Conservation (phyloP, 2,797 vertebrate genomes). For the Malurus splendens region DNA sequence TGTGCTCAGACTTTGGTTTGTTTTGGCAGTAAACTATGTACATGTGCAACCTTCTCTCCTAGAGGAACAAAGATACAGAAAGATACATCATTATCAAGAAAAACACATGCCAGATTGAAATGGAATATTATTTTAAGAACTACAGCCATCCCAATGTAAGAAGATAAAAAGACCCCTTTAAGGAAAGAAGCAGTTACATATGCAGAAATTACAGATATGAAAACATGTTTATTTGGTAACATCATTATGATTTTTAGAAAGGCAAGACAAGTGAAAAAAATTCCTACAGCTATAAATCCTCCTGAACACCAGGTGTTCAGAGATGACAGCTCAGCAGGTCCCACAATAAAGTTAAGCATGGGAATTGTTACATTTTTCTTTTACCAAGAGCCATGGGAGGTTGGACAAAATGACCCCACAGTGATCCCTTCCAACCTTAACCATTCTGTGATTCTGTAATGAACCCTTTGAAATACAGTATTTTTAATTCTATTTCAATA, state of each 20-base stretch:
- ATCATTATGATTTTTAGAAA: background rate
- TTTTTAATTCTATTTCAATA: background rate
- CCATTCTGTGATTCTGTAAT: background rate
- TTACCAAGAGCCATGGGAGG: background rate
- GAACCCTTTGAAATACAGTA: background rate
- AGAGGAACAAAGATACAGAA: constrained; percentile 41
- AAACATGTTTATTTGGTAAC: background rate
- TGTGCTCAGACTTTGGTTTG: constrained; percentile 98
- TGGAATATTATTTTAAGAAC: background rate
- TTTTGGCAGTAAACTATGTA: constrained; percentile 98
- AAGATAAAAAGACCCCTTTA: background rate
- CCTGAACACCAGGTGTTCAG: background rate
- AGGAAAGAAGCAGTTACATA: background rate
- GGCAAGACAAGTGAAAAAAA: background rate
- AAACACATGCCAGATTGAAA: background rate
- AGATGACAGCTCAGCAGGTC: background rate
- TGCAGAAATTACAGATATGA: background rate
- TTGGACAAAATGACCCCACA: background rate
- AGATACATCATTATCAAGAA: background rate
- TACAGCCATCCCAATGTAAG: background rate
- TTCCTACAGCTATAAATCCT: background rate
- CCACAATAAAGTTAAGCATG: background rate
- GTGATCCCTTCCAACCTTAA: background rate
- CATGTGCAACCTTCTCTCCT: constrained; percentile 97
- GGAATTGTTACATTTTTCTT: background rate